Base-by-base conservation (phyloP, 2,113 vertebrate genomes). In the Mystacornis crossleyi region DNA sequence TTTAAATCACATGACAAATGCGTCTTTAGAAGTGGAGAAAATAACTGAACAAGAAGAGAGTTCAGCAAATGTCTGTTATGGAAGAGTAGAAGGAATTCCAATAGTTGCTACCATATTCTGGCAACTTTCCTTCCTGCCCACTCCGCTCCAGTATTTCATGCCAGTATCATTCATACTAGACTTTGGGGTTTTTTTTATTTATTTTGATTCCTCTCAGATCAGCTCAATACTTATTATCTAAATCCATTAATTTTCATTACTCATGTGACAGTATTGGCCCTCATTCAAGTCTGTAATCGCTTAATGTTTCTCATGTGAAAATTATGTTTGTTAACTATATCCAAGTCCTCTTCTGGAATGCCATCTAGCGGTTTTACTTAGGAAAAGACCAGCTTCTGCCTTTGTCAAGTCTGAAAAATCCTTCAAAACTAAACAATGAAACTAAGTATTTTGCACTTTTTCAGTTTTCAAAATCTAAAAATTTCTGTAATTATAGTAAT, bases 361-460 rank as follows among this genome's bases (percentile, higher is more conserved):
- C 97, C 97, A 98, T 61, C 98, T 98, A 97, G 96, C 93, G 97
- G 96, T 66, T 81, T 91, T 81, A 74, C 53, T 24, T 66, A 67
- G 85, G 90, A 79, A 94, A 66, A 75, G 20, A 71, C 24, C 8
- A 69, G 16, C 38, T 78, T 86, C 57, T 88, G 33, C 33, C 15
- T 55, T 21, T 12, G 18, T 28, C 33, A 73, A 77, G 13, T 14
- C 54, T 43, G 20, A 80, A 92, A 91, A 43, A 62, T 7, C 10
- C 55, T 54, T 74, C 16, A 48, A 87, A 85, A 57, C 11, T 24
- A 82, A 79, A 8, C 4, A 60, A 19, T 0, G 1, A 53, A 54
- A 42, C 6, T 5, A 69, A 67, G 1, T 25, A 43, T 36, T 73
- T 86, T 33, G 14, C 4, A 31, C 18, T 42, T 48, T 73, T 67